Evolutionary conservation across 2,888 invertebrate genomes (phyloP).

Genomic region (Volucella inanis): DNA sequence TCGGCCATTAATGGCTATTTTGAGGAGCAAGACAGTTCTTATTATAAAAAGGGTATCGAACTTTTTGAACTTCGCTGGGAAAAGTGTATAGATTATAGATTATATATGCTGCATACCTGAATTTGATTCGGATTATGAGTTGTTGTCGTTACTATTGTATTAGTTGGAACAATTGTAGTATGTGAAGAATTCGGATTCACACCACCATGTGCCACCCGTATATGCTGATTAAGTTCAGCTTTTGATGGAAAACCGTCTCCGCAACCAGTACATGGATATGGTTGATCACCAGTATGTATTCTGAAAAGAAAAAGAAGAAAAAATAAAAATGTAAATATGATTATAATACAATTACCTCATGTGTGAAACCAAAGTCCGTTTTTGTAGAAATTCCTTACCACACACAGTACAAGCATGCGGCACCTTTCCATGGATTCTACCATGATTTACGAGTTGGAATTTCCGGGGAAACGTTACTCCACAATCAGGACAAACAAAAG

Average conservation of each 20-base stretch:
- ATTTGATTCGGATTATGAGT: constrained; percentile 78
- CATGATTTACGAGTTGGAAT: constrained; percentile 93
- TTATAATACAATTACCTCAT: constrained; percentile 85
- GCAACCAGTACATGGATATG: constrained; percentile 89
- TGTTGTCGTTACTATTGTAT: constrained; percentile 77
- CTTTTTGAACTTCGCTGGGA: too few relatives aligned
- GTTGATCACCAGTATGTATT: constrained; percentile 89
- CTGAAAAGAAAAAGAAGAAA: constrained; percentile 80
- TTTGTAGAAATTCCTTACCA: constrained; percentile 93
- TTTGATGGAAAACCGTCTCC: constrained; percentile 90
- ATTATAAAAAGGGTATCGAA: too few relatives aligned
- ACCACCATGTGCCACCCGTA: constrained; percentile 84
- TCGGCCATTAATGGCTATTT: too few relatives aligned
- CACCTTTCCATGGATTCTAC: constrained; percentile 90
- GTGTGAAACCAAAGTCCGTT: constrained; percentile 91
- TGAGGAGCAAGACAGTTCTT: too few relatives aligned
- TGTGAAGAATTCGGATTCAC: constrained; percentile 83
- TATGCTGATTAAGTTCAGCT: constrained; percentile 88
- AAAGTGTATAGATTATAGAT: too few relatives aligned
- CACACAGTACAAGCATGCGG: constrained; percentile 92
- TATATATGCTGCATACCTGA: constrained; percentile 76
- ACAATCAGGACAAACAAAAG: constrained; percentile 96
- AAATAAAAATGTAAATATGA: not conserved
- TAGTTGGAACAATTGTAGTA: constrained; percentile 80
- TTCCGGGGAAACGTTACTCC: constrained; percentile 92